Evolutionary conservation across 37 sponge, comb jelly and placozoan genomes (phyloP).

Genomic region (Amphimedon queenslandica): DNA sequence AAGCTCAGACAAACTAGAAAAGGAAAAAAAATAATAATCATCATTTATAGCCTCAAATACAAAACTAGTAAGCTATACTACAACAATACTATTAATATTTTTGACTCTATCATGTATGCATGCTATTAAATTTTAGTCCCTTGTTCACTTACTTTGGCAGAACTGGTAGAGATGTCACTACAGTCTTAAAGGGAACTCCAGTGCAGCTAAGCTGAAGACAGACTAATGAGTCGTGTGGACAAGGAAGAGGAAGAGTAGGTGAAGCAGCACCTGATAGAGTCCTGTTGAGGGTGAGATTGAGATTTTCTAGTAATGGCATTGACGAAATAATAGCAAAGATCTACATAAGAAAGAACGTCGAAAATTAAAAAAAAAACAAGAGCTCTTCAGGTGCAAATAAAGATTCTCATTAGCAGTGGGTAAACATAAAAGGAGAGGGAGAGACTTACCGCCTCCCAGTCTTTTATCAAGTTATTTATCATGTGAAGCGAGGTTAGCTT

Average conservation of each 20-base stretch:
- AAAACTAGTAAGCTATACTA: no score
- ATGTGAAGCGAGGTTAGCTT: conserved; percentile 29
- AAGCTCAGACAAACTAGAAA: conserved; percentile 46
- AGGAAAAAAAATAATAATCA: background rate
- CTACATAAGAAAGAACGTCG: no score
- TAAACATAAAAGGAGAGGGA: no score
- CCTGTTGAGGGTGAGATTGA: background rate
- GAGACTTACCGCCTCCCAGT: conserved; percentile 25
- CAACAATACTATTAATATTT: background rate
- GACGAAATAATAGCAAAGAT: background rate
- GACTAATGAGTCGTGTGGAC: background rate
- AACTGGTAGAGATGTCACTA: background rate
- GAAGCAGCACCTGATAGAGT: background rate
- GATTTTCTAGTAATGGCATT: background rate
- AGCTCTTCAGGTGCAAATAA: no score
- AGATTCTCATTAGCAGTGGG: no score
- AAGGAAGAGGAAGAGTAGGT: background rate
- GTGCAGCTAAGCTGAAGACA: conserved; percentile 6
- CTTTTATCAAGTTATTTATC: conserved; percentile 16
- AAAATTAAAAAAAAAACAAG: no score
- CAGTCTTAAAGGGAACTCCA: background rate
- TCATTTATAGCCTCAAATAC: background rate
- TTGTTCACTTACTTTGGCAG: conserved; percentile 11
- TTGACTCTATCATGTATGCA: background rate
- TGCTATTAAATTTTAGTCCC: no score